phyloP scores from a whole-genome alignment of 2,888 invertebrate genomes.

The Sympetrum striolatum region DNA sequence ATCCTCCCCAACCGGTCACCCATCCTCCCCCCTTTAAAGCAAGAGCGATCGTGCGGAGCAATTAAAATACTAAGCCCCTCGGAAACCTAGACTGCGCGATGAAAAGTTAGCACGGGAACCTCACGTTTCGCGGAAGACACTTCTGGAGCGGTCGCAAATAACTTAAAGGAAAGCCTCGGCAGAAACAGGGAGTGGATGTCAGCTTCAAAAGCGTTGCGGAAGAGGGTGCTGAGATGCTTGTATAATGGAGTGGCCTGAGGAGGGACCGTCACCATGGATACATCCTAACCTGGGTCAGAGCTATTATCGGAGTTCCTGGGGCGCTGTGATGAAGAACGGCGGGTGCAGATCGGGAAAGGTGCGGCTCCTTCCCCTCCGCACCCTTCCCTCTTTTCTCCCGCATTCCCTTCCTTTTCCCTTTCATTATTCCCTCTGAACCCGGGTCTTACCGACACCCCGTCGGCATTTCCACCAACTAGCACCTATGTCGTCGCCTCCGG shows the following conservation, averaged over 20 bases:
- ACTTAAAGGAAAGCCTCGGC: not conserved
- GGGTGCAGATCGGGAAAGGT: not conserved
- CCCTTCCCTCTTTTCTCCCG: not conserved
- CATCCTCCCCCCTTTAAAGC: too few relatives aligned
- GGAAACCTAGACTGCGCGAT: not conserved
- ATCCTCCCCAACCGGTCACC: too few relatives aligned
- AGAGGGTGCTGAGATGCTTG: not conserved
- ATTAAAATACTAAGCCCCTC: not conserved
- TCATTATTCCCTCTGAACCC: not conserved
- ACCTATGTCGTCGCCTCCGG: too few relatives aligned
- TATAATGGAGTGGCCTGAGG: not conserved
- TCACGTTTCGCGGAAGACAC: not conserved
- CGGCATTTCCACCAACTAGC: too few relatives aligned
- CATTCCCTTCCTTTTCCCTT: too few relatives aligned
- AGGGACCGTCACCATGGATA: conserved; percentile 27
- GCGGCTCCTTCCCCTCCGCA: not conserved
- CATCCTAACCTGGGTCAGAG: conserved; percentile 29
- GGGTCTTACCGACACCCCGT: not conserved
- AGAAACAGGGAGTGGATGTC: not conserved
- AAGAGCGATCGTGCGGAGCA: not conserved
- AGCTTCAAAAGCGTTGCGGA: not conserved
- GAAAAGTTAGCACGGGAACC: not conserved
- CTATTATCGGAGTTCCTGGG: conserved; percentile 15
- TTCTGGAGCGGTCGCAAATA: not conserved
- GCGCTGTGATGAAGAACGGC: not conserved